phyloP scores from a whole-genome alignment of 2,888 invertebrate genomes.

The Protonemura montana region DNA sequence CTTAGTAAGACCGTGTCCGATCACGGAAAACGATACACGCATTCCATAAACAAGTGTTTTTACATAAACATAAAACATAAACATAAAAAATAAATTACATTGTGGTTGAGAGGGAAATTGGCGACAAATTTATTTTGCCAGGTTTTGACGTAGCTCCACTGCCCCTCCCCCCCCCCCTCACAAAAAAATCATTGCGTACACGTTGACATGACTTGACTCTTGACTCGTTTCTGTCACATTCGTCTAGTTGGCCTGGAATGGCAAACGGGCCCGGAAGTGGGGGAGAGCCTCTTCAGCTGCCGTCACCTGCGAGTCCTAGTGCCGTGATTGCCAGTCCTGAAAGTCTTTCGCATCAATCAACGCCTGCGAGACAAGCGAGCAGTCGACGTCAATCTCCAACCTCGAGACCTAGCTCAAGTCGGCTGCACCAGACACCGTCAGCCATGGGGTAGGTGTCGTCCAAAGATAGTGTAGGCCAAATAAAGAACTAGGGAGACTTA shows the following conservation, averaged over 20 bases:
- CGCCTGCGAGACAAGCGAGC: constrained; percentile 62
- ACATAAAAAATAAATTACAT: no score
- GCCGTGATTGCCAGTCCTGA: constrained; percentile 79
- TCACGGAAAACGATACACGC: no score
- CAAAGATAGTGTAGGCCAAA: no score
- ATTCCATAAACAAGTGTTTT: no score
- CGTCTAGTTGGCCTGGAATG: constrained; percentile 28
- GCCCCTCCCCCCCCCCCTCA: no score
- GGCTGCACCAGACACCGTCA: neutral
- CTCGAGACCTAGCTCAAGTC: constrained; percentile 16
- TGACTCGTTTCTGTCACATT: neutral
- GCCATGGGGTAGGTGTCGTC: neutral
- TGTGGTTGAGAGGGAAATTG: no score
- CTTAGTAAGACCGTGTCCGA: no score
- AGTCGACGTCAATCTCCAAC: neutral
- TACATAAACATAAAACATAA: no score
- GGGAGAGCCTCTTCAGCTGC: constrained; percentile 64
- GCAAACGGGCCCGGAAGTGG: constrained; percentile 27
- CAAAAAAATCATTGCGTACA: neutral
- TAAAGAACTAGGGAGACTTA: no score
- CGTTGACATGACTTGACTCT: constrained; percentile 13
- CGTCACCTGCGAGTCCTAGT: constrained; percentile 77
- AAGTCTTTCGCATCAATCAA: constrained; percentile 74
- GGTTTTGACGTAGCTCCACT: no score
- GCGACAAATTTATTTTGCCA: no score